Conservation (phyloP, 2,888 invertebrate genomes). For the Cynaeus angustus region DNA sequence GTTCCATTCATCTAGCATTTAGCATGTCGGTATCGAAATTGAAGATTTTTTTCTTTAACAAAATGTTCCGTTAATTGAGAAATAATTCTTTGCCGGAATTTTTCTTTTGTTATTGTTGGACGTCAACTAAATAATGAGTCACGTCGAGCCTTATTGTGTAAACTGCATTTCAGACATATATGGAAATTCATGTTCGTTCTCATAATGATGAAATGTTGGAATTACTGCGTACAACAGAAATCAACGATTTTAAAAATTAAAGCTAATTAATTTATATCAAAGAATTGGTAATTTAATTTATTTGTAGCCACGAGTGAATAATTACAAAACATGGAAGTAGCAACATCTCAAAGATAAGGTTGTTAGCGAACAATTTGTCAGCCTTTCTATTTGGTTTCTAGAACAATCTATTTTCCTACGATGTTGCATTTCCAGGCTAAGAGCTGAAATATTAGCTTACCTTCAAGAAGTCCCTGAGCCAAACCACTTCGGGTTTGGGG, state of each 20-base stretch:
- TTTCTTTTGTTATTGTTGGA: conserved; percentile 31
- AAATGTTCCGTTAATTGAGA: conserved; percentile 9
- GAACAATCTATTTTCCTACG: conserved; percentile 5
- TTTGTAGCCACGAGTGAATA: neutral
- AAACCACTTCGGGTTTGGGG: conserved; percentile 90
- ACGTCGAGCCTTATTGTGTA: conserved; percentile 57
- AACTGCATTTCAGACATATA: conserved; percentile 61
- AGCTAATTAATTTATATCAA: conserved; percentile 24
- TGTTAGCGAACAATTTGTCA: conserved; percentile 23
- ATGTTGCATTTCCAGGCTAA: conserved; percentile 5
- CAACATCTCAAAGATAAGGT: conserved; percentile 21
- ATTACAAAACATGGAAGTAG: conserved; percentile 12
- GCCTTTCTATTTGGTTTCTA: conserved; percentile 3
- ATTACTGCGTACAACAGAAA: conserved; percentile 43
- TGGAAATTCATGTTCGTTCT: conserved; percentile 58
- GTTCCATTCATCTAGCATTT: conserved; percentile 11
- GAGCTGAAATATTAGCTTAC: conserved; percentile 72
- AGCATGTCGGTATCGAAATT: conserved; percentile 1
- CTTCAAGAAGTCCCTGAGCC: conserved; percentile 91
- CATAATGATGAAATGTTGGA: conserved; percentile 59
- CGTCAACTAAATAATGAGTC: conserved; percentile 58
- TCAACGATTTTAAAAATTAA: conserved; percentile 24
- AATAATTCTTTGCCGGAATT: conserved; percentile 21
- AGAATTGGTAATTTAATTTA: conserved; percentile 8
- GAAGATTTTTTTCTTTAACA: conserved; percentile 1